Conservation (phyloP, 2,888 invertebrate species). For the Suillia variegata region DNA sequence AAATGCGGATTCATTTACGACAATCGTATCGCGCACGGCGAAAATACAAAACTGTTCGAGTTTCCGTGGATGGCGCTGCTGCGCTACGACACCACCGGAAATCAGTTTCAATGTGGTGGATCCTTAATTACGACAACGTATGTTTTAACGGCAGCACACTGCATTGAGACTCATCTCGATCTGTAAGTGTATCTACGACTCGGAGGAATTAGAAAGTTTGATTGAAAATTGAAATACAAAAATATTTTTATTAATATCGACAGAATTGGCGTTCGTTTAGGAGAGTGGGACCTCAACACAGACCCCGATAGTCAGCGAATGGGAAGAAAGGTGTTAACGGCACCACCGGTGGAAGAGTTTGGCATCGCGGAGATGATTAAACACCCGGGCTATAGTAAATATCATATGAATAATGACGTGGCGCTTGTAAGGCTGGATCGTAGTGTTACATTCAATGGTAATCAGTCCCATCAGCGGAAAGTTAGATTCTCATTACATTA, state of each 20-base stretch:
- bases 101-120: constrained; percentile 56
- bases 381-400: constrained; percentile 64
- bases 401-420: constrained; percentile 64
- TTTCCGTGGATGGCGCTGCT: constrained; percentile 80
- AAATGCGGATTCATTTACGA: constrained; percentile 66
- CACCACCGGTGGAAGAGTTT: constrained; percentile 58
- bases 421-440: constrained; percentile 64
- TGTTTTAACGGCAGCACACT: constrained; percentile 56
- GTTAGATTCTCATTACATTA: too few species aligned
- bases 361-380: constrained; percentile 54
- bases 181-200: constrained; percentile 42
- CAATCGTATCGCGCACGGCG: constrained; percentile 68
- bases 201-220: too few species aligned
- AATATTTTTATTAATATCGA: too few species aligned
- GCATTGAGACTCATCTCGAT: constrained; percentile 32
- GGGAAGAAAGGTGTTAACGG: constrained; percentile 44
- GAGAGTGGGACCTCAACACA: constrained; percentile 55
- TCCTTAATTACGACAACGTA: constrained; percentile 48
- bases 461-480: too few species aligned
- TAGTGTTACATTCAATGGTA: constrained; percentile 41
- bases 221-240: too few species aligned
- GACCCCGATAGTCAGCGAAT: constrained; percentile 49
- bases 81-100: constrained; percentile 63
- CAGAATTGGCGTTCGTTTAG: constrained; percentile 58
- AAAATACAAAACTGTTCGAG: constrained; percentile 67